These are phyloP conservation scores for Alligator sinensis DNA, from an alignment of 2,113 vertebrate species.

Conservation along the genomic window DNA sequence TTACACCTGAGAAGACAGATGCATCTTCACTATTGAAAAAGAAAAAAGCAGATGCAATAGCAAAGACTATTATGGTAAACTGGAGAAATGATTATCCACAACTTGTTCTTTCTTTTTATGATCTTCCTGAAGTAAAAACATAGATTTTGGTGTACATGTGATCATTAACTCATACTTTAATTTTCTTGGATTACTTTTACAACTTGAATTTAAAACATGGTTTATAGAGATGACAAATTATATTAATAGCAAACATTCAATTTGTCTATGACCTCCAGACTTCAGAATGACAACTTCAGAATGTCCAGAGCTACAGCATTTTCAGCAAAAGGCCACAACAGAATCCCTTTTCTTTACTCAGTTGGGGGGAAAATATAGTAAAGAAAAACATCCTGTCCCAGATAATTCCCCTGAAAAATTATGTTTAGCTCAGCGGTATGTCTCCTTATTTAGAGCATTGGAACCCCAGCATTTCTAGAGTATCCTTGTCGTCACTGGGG, in stretches of 20 bases:
- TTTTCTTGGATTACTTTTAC: not conserved
- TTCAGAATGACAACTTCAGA: constrained; percentile 5
- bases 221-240: not conserved
- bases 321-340: not conserved
- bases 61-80: not conserved
- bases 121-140: not conserved
- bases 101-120: not conserved
- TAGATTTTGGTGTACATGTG: not conserved
- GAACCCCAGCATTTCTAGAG: not conserved
- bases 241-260: not conserved
- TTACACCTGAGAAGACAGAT: constrained; percentile 28
- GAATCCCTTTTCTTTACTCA: not conserved
- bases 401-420: not conserved
- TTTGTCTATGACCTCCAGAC: not conserved
- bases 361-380: not conserved
- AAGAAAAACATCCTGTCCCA: not conserved
- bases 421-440: not conserved
- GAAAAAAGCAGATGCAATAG: not conserved
- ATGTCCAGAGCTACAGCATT: not conserved
- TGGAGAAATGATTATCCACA: not conserved
- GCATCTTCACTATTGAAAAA: not conserved
- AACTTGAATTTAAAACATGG: constrained; percentile 16
- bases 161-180: not conserved
- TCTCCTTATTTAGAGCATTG: not conserved
- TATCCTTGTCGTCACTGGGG: not conserved